phyloP scores from a whole-genome alignment of 2,113 vertebrate species.

The Anarrhichthys ocellatus region DNA sequence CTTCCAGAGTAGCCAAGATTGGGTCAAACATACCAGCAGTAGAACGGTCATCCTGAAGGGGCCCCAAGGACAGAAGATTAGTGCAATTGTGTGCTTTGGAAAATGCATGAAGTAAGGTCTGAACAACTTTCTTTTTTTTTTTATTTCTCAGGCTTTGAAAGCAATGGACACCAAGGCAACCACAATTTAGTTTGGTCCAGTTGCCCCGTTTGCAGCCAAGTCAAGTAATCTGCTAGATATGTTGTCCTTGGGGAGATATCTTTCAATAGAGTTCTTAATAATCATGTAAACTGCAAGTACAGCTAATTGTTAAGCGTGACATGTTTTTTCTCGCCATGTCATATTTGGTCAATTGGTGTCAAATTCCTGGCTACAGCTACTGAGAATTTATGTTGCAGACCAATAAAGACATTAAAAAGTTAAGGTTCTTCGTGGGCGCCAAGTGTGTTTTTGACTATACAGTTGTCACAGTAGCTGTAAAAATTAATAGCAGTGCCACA shows the following conservation, averaged over 20 bases:
- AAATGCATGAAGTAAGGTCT: neutral
- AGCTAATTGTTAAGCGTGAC: neutral
- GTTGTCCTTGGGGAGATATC: neutral
- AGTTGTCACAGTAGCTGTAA: conserved; percentile 14
- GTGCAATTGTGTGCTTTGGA: conserved; percentile 1
- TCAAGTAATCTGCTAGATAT: neutral
- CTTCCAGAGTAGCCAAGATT: conserved; percentile 97
- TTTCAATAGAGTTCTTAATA: neutral
- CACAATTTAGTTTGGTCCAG: neutral
- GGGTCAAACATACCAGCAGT: conserved; percentile 91
- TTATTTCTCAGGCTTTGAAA: neutral
- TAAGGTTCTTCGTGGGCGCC: neutral
- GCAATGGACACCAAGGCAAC: neutral
- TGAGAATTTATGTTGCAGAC: neutral
- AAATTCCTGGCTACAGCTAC: neutral
- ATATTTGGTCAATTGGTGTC: neutral
- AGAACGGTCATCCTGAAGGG: conserved; percentile 89
- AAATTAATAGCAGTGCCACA: conserved; percentile 8
- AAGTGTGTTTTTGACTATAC: neutral
- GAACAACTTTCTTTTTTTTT: neutral
- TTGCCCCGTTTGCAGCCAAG: neutral
- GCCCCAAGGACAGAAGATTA: conserved; percentile 31
- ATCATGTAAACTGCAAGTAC: neutral
- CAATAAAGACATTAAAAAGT: neutral
- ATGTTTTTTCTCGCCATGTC: neutral